phyloP scores from a whole-genome alignment of 2,113 vertebrate genomes.

The Thinocorus orbignyianus region DNA sequence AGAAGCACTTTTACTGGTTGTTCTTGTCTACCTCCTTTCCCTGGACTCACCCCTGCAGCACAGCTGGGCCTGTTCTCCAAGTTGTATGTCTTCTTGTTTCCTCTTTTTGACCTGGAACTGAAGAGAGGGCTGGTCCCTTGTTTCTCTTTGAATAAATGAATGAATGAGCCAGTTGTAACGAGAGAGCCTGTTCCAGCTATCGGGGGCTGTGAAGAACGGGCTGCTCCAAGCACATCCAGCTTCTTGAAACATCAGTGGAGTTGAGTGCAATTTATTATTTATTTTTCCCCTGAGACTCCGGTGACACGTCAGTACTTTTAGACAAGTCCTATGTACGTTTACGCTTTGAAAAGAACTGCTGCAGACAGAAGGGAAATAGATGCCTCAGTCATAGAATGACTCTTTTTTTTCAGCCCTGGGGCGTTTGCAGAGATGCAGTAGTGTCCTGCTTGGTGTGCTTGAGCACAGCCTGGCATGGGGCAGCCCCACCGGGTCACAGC shows the following conservation, averaged over 20 bases:
- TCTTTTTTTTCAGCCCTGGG: not conserved
- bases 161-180: not conserved
- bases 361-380: not conserved
- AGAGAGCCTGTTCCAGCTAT: not conserved
- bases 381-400: not conserved
- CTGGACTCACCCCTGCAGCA: not conserved
- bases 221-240: not conserved
- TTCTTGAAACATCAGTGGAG: not conserved
- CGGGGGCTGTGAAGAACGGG: not conserved
- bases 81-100: not conserved
- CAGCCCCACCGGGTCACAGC: rapidly evolving
- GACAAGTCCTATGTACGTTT: not conserved
- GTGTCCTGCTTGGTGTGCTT: rapidly evolving
- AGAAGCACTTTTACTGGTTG: not conserved
- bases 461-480: not conserved
- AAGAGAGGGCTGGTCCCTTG: not conserved
- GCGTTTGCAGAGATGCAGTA: not conserved
- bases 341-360: not conserved
- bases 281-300: rapidly evolving
- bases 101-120: not conserved
- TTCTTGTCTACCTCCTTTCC: not conserved
- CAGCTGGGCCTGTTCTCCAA: not conserved
- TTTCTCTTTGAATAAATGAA: not conserved
- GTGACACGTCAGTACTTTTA: not conserved
- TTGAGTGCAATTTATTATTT: not conserved